A percentile compares a stretch with the other conserved stretches of the same genome.
These are phyloP conservation scores for Tringa solitaria DNA, from an alignment of 2,113 vertebrate genomes.

Conservation along the genomic window DNA sequence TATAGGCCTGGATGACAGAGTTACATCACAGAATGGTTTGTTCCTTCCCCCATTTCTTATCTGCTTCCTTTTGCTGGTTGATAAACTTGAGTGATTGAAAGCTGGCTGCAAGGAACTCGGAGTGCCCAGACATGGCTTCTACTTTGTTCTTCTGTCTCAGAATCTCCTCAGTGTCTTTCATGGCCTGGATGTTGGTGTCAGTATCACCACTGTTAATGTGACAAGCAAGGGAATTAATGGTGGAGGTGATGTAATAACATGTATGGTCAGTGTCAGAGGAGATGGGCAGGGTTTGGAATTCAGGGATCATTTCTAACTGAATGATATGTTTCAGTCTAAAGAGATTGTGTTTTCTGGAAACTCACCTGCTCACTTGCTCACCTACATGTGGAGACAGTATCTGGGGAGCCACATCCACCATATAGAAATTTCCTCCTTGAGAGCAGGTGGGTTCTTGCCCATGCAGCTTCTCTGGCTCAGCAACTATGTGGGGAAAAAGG, in stretches of 20 bases:
- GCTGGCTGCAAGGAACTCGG: slow-evolving; percentile 83
- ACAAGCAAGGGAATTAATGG: slow-evolving; percentile 84
- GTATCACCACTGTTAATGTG: slow-evolving; percentile 80
- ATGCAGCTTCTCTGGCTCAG: slow-evolving; percentile 88
- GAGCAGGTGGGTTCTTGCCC: slow-evolving; percentile 73
- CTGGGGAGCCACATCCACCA: slow-evolving; percentile 50
- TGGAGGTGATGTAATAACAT: slow-evolving; percentile 78
- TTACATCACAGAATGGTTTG: slow-evolving; percentile 82
- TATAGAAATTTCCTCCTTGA: background rate
- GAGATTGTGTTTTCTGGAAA: slow-evolving; percentile 63
- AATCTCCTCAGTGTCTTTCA: slow-evolving; percentile 81
- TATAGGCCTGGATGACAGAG: slow-evolving; percentile 81
- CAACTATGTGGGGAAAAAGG: slow-evolving; percentile 85
- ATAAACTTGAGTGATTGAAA: slow-evolving; percentile 85
- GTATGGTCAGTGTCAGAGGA: slow-evolving; percentile 79
- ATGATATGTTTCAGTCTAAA: slow-evolving; percentile 77
- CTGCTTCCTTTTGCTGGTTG: slow-evolving; percentile 80
- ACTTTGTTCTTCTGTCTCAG: slow-evolving; percentile 80
- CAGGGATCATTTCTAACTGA: slow-evolving; percentile 75
- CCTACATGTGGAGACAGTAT: slow-evolving; percentile 75
- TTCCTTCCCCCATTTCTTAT: slow-evolving; percentile 79
- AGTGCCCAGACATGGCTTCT: slow-evolving; percentile 81
- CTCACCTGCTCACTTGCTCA: slow-evolving; percentile 71
- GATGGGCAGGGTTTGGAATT: slow-evolving; percentile 74
- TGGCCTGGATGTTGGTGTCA: slow-evolving; percentile 80